Evolutionary conservation across 2,888 invertebrate species (phyloP), one percentile per base, ranked within the genome.

Genomic region (Amaurobius ferox): DNA sequence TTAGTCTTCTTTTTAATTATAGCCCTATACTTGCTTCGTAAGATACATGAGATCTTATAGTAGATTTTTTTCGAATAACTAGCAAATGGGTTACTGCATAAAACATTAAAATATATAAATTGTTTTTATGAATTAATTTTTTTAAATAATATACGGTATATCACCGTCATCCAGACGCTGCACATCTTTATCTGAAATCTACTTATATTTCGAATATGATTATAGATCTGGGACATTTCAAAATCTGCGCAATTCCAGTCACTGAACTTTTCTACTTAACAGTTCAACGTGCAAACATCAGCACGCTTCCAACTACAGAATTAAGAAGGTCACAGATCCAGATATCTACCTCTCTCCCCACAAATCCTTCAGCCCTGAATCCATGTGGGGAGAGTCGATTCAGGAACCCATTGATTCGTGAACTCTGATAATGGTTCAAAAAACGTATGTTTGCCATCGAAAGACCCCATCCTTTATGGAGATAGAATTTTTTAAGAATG

Each of bases 391-490:
- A 29, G 32, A 40, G 28, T n/a, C 30, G 30, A 67, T 64, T 66
- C 61, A 48, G 13, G 64, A 70, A 74, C 76, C 76, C 81, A 76
- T 32, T 26, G 71, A 71, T 76, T 76, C 70, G 71, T 76, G 81
- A 83, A 83, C 81, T 66, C 48, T 64, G 81, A 83, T 83, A 83
- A 83, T 83, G 70, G 81, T 32, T 72, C 44, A 40, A 70, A 76
- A 81, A 66, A 68, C 81, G 76, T 76, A 76, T 83, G 81, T 83
- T 83, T 83, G 81, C 76, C 71, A 83, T 83, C 81, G 70, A 61
- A 64, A 64, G 35, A 44, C 62, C 70, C 48, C 61, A 35, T 23
- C 16, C 55, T 55, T 55, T 55, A 70, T 68, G 70, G 76, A 81
- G 61, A 81, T 35, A 61, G 39, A 74, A 35, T 81, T 72, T 79